These are phyloP conservation scores for Schmidtea mediterranea DNA, from an alignment of 1,140 invertebrate species.

Conservation along the genomic window DNA sequence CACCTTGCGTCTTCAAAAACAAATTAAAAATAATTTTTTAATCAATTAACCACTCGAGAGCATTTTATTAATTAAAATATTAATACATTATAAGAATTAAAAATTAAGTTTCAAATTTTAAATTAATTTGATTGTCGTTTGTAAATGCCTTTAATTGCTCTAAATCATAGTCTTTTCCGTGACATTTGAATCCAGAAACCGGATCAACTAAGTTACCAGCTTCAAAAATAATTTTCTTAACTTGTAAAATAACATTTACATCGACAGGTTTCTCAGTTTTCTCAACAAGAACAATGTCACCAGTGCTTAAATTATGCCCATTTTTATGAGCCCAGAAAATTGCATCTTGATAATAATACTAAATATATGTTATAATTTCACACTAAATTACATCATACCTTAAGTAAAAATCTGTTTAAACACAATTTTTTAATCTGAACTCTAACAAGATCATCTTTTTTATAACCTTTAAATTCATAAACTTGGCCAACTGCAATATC, in stretches of 20 bases:
- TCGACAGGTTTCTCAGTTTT: neutral
- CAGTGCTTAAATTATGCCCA: neutral
- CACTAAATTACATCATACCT: neutral
- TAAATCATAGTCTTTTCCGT: neutral
- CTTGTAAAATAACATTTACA: neutral
- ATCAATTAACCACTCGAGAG: no score
- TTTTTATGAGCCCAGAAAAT: conserved; percentile 4
- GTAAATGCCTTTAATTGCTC: no score
- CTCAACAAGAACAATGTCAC: neutral
- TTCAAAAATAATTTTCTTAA: neutral
- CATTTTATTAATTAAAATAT: no score
- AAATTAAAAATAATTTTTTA: no score
- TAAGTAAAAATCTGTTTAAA: conserved; percentile 3
- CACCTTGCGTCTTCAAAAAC: no score
- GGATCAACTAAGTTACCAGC: conserved; percentile 3
- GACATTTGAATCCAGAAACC: neutral
- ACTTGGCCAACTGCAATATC: conserved; percentile 2
- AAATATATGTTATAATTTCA: no score
- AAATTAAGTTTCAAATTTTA: no score
- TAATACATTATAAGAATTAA: no score
- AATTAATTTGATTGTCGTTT: no score
- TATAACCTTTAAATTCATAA: neutral
- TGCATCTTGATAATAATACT: conserved; percentile 1
- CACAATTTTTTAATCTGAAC: conserved; percentile 1
- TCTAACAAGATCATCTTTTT: neutral